A percentile compares a stretch with the other conserved stretches of the same genome.
Evolutionary conservation across 2,113 vertebrate genomes (phyloP).

Genomic region (Ursus arctos): DNA sequence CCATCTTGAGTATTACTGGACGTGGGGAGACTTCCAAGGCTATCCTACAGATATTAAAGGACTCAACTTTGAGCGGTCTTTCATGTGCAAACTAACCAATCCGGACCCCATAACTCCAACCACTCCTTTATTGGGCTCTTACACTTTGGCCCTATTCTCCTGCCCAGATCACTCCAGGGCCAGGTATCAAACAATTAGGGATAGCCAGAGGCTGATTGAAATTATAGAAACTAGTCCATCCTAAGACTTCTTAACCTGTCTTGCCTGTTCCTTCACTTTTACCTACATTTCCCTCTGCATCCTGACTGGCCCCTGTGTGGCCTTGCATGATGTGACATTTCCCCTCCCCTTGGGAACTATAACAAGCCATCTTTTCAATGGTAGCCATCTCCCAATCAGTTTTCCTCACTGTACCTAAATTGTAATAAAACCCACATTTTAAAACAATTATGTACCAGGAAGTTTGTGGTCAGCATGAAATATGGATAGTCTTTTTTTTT

Average conservation of each 20-base stretch:
- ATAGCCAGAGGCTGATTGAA: background rate
- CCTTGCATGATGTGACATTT: fast-evolving
- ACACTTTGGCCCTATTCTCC: too few relatives aligned
- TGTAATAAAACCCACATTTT: background rate
- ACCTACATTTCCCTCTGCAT: background rate
- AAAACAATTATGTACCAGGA: background rate
- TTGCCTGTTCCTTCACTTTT: background rate
- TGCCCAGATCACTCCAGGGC: background rate
- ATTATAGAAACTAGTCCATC: background rate
- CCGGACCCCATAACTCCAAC: too few relatives aligned
- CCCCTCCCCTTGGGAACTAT: background rate
- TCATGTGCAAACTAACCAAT: background rate
- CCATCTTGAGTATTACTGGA: background rate
- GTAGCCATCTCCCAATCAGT: background rate
- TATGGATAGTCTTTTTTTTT: background rate
- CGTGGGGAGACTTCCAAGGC: too few relatives aligned
- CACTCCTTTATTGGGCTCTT: background rate
- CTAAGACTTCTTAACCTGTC: background rate
- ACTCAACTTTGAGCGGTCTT: background rate
- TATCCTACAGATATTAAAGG: background rate
- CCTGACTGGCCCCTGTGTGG: background rate
- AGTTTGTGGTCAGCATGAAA: background rate
- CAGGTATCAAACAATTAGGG: background rate
- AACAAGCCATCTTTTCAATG: background rate
- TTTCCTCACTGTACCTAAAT: background rate